Evolutionary conservation across 2,797 vertebrate genomes (phyloP).

Genomic region (Merluccius polli): DNA sequence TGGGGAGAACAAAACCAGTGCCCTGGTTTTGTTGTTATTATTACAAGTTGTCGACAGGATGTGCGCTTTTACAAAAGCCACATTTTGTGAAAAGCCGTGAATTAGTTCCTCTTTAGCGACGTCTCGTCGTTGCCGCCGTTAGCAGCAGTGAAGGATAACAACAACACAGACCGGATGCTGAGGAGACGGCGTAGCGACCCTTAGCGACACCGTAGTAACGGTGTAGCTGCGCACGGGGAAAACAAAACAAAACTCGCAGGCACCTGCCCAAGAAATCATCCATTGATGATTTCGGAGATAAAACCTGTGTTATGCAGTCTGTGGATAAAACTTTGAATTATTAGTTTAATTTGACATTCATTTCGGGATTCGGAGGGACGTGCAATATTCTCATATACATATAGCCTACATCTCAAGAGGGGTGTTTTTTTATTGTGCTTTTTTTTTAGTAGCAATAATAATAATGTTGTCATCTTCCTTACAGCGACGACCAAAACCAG

Average conservation of each 20-base stretch:
- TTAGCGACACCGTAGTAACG: slow-evolving; percentile 54
- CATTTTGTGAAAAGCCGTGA: not conserved
- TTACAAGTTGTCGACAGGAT: not conserved
- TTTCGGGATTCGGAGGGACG: not conserved
- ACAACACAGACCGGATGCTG: not conserved
- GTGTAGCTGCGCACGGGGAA: slow-evolving; percentile 1
- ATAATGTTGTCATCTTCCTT: not conserved
- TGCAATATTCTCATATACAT: not conserved
- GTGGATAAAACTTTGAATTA: not conserved
- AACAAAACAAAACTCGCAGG: not conserved
- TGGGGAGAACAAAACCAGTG: not conserved
- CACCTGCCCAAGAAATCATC: not conserved
- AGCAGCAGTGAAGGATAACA: not conserved
- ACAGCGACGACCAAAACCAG: not conserved
- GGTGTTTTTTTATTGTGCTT: no score
- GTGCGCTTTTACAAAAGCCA: not conserved
- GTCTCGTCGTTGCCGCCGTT: not conserved
- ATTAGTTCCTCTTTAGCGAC: not conserved
- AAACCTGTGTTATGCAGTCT: not conserved
- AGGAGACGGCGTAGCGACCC: not conserved
- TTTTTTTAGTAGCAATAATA: no score
- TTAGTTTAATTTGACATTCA: not conserved
- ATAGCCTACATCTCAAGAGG: no score
- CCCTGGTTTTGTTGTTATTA: not conserved
- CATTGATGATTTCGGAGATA: not conserved